Percentiles rank a stretch among this genome's conserved stretches.
These are phyloP conservation scores for Orchesella cincta DNA, from an alignment of 1,140 invertebrate genomes.

Conservation along the genomic window DNA sequence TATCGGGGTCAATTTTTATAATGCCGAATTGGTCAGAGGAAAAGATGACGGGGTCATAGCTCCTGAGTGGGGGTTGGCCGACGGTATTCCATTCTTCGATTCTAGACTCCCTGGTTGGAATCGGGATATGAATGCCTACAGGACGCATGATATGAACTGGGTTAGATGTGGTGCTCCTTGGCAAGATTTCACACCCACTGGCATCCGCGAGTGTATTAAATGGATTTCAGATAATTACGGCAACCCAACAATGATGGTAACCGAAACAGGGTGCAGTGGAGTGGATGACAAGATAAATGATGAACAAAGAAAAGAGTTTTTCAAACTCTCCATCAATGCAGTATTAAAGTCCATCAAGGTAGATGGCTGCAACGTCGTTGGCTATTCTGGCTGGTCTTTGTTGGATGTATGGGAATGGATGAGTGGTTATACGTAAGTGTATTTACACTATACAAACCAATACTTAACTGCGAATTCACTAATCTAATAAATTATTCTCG, in stretches of 20 bases:
- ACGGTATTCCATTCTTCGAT: not conserved
- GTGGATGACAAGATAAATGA: conserved; percentile 54
- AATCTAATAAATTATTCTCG: not conserved
- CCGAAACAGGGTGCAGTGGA: conserved; percentile 59
- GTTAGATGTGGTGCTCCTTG: conserved; percentile 11
- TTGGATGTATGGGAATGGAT: conserved; percentile 43
- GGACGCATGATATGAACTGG: conserved; percentile 31
- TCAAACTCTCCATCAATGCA: conserved; percentile 54
- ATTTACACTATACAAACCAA: not conserved
- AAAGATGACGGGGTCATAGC: not conserved
- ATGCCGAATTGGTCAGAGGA: conserved; percentile 30
- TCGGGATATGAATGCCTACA: conserved; percentile 25
- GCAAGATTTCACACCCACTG: conserved; percentile 53
- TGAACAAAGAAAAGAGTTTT: conserved; percentile 53
- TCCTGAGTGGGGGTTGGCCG: not conserved
- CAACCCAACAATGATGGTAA: conserved; percentile 55
- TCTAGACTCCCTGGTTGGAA: conserved; percentile 29
- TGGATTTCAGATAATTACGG: conserved; percentile 55
- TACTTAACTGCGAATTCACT: no score
- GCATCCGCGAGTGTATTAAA: conserved; percentile 55
- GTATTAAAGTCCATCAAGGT: conserved; percentile 38
- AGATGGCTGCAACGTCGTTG: conserved; percentile 35
- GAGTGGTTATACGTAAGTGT: conserved; percentile 28
- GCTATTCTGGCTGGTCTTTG: conserved; percentile 41
- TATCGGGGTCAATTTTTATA: conserved; percentile 44